A percentile compares a stretch with the other conserved stretches of the same genome.
phyloP scores from a whole-genome alignment of 1,140 invertebrate genomes.

The Zaprionus nigranus region DNA sequence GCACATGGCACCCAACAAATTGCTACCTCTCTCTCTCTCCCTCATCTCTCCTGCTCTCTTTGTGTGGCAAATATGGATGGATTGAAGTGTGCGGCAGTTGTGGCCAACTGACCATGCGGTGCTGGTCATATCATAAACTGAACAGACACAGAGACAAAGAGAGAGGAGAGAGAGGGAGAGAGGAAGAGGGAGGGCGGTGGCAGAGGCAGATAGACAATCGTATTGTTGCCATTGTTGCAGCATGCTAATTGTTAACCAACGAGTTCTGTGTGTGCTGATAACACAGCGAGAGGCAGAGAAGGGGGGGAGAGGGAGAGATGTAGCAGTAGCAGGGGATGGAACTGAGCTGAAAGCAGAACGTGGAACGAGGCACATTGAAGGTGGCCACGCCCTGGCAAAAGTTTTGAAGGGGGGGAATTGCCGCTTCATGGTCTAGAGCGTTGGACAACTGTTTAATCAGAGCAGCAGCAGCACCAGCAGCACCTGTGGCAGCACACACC shows the following conservation, averaged over 20 bases:
- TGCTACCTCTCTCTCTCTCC: not conserved
- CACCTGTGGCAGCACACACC: slow-evolving; percentile 7
- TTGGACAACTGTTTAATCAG: slow-evolving; percentile 18
- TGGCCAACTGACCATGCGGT: slow-evolving; percentile 35
- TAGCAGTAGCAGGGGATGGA: not conserved
- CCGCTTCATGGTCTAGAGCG: slow-evolving; percentile 16
- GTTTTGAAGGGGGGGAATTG: slow-evolving; percentile 1
- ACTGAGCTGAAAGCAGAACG: not conserved
- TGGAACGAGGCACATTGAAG: not conserved
- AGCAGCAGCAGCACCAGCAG: not conserved
- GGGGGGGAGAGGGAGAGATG: too few relatives aligned
- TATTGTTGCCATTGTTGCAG: slow-evolving; percentile 2
- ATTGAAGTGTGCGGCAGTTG: slow-evolving; percentile 1
- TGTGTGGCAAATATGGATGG: not conserved
- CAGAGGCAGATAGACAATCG: slow-evolving; percentile 19
- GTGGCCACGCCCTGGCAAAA: slow-evolving; percentile 5
- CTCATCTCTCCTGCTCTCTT: too few relatives aligned
- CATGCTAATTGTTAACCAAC: slow-evolving; percentile 7
- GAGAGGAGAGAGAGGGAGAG: not conserved
- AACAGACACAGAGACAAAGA: slow-evolving; percentile 12
- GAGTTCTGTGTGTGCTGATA: slow-evolving; percentile 3
- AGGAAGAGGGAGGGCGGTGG: slow-evolving; percentile 17
- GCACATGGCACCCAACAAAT: slow-evolving; percentile 18
- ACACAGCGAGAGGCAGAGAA: not conserved
- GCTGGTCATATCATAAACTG: slow-evolving; percentile 35